Percentiles rank a stretch among this genome's conserved stretches.
Evolutionary conservation across 1,140 invertebrate genomes (phyloP).

Genomic region (Drosophila orosa): DNA sequence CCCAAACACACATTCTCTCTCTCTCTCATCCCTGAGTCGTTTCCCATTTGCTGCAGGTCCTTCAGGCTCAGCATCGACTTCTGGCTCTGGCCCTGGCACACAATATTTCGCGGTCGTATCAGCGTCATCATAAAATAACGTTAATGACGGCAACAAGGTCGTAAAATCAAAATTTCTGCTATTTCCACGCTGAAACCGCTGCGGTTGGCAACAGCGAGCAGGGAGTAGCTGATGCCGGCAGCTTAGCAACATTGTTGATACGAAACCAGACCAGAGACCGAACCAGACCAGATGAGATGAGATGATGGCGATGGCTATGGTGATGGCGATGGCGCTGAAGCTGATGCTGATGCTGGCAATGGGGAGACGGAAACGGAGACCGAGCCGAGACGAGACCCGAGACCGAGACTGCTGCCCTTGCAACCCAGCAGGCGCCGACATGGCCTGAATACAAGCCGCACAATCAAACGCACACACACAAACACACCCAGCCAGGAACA

Average conservation of each 20-base stretch:
- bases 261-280: slow-evolving; percentile 19
- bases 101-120: slow-evolving; percentile 82
- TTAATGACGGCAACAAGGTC: slow-evolving; percentile 82
- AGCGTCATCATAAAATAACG: slow-evolving; percentile 83
- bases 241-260: slow-evolving; percentile 64
- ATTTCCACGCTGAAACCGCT: slow-evolving; percentile 73
- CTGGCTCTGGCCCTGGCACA: slow-evolving; percentile 31
- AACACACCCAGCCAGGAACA: background rate
- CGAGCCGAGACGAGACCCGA: slow-evolving; percentile 21
- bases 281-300: slow-evolving; percentile 5
- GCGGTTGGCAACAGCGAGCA: slow-evolving; percentile 37
- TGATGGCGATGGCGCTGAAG: slow-evolving; percentile 10
- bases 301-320: slow-evolving; percentile 27
- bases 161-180: slow-evolving; percentile 83
- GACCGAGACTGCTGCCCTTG: slow-evolving; percentile 30
- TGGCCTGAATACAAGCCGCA: slow-evolving; percentile 56
- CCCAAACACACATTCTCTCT: background rate
- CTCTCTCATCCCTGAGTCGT: slow-evolving; percentile 2
- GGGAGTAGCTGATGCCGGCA: slow-evolving; percentile 37
- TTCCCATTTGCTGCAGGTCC: slow-evolving; percentile 51
- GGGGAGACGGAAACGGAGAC: slow-evolving; percentile 15
- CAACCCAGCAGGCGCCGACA: slow-evolving; percentile 55
- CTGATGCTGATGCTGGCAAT: background rate
- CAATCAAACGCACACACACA: slow-evolving; percentile 34
- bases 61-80: slow-evolving; percentile 8